Evolutionary conservation across 2,888 invertebrate genomes (phyloP).

Genomic region (Trachelus tabidus): DNA sequence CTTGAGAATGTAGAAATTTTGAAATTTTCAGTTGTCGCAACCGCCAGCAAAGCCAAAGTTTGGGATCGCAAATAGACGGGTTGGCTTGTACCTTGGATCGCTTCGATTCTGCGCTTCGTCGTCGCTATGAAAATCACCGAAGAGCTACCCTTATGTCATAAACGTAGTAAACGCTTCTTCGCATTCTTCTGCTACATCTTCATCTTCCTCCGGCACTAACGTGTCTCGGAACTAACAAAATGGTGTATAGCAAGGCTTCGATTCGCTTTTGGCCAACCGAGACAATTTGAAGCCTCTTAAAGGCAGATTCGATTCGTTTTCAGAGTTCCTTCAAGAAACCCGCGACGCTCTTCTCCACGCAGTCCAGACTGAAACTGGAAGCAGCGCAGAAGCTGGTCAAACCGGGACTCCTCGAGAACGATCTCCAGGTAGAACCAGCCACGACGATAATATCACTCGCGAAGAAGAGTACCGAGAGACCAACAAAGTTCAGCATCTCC

Average conservation of each 20-base stretch:
- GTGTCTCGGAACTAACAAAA: neutral
- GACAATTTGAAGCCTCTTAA: neutral
- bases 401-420: constrained; percentile 48
- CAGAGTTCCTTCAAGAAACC: constrained; percentile 56
- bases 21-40: constrained; percentile 54
- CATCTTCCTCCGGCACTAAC: neutral
- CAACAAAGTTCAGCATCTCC: neutral
- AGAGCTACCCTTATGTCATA: neutral
- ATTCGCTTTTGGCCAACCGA: constrained; percentile 20
- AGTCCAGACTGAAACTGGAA: constrained; percentile 58
- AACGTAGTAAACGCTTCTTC: neutral
- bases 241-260: constrained; percentile 14
- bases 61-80: constrained; percentile 45
- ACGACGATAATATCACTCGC: constrained; percentile 22
- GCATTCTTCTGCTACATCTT: neutral
- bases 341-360: constrained; percentile 47
- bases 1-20: neutral
- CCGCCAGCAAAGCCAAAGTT: constrained; percentile 50
- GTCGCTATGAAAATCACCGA: neutral
- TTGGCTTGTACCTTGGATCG: constrained; percentile 48
- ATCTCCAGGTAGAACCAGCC: constrained; percentile 35
- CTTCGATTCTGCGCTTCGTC: constrained; percentile 50
- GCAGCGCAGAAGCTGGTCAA: constrained; percentile 54
- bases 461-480: neutral
- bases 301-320: constrained; percentile 33